A percentile compares a stretch with the other conserved stretches of the same genome.
Conservation (phyloP, 2,113 vertebrate species). For the Hippopotamus amphibius region DNA sequence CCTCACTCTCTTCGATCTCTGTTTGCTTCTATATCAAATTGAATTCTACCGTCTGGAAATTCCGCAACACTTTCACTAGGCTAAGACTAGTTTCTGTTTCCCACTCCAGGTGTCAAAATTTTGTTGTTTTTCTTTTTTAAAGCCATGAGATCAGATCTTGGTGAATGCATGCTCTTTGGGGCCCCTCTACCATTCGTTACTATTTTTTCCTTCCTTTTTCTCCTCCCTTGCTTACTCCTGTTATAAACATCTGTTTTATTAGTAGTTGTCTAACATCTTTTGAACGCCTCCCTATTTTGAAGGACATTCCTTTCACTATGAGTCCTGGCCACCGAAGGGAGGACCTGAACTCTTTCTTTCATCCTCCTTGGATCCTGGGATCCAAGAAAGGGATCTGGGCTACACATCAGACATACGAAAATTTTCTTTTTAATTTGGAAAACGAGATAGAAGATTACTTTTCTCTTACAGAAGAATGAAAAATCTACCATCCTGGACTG, state of each 20-base stretch:
- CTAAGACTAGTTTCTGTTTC: neutral
- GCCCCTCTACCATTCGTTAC: neutral
- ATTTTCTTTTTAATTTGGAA: neutral
- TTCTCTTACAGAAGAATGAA: neutral
- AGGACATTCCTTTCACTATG: neutral
- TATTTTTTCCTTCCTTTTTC: neutral
- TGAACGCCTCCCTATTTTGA: neutral
- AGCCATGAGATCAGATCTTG: neutral
- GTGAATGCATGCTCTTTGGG: neutral
- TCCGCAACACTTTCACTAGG: neutral
- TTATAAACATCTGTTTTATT: neutral
- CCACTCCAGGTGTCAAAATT: neutral
- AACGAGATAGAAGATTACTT: neutral
- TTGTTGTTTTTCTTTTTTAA: neutral
- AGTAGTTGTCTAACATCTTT: neutral
- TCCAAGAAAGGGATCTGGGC: neutral
- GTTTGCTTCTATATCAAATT: neutral
- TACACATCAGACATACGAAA: neutral
- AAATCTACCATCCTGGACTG: neutral
- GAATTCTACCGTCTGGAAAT: neutral
- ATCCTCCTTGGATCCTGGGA: neutral
- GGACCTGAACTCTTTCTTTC: neutral
- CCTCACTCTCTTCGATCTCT: neutral
- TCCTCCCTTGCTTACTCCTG: neutral
- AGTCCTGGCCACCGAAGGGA: neutral